Base-by-base conservation (phyloP, 1,140 invertebrate genomes). In the Andricus grossulariae region DNA sequence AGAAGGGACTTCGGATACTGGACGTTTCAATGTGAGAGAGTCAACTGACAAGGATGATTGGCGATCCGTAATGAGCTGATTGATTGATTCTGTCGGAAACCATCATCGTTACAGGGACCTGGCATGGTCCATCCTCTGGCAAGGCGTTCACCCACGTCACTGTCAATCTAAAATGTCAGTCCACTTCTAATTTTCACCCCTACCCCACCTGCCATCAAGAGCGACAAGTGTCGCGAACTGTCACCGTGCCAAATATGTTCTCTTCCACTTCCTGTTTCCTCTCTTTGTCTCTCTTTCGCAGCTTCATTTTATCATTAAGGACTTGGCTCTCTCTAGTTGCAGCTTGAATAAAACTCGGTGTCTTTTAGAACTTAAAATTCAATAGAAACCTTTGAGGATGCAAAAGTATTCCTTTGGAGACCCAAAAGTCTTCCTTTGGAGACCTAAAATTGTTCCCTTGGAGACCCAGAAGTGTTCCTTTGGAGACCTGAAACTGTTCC, bases 11-110 rank as follows among this genome's bases (percentile, higher is more conserved):
- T 0, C 25, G 25, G 25, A 66, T 66, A 66, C 45, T 39, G 60
- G 25, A 66, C 8, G 39, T n/a, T 66, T 66, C 60, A 66, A 32
- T 66, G 57, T 5, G 76, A 70, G 76, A 75, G 71, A 72, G n/a
- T n/a, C 25, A 32, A 32, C 25, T 3, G 78, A 77, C 79, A 76
- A 80, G 80, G 50, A 82, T 66, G 25, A 82, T 80, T 81, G 79
- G 71, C 82, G 66, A 77, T 77, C 82, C 80, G 85, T 88, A 89
- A 88, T 87, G 85, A 88, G 86, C 81, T 90, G 89, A 90, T 87
- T 84, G 88, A 89, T 90, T 88, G 85, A 85, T 87, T 82, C 80
- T 84, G 83, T 79, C 82, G 83, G 80, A 80, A 83, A 80, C 80
- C 84, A 81, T 87, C 85, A 85, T 88, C 84, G 86, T 86, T 88